Evolutionary conservation across 2,113 vertebrate species (phyloP), one percentile per base, ranked within the genome.

Genomic region (Lasiurus cinereus): DNA sequence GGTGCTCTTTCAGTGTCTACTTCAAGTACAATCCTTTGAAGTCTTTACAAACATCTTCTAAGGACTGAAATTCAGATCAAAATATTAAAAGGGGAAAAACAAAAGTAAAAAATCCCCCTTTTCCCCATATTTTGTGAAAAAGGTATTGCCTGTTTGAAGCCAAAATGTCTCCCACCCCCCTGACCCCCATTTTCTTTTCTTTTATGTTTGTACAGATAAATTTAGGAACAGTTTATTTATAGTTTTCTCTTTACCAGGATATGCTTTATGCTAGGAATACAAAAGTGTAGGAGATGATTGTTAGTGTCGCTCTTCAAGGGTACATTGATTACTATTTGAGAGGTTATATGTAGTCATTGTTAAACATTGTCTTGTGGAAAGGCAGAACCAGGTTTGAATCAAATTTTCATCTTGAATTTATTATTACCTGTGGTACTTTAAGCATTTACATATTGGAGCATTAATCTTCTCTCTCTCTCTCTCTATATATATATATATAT

Each of bases 1-100:
- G 43, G 8, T 72, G 66, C 29, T 86, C 16, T 50, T 96, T 86
- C 39, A 83, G 12, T 33, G 21, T 96, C 54, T 83, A 31, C 66
- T 94, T 89, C 39, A 91, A 94, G 50, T 33, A 66, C 0, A 93
- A 4, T 50, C n/a, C 50, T 97, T 97, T 96, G 90, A 97, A 94
- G 72, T 95, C 39, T 93, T 94, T 79, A 46, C 2, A 76, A 69
- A 6, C 5, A 8, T 5, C 21, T 91, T 97, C 46, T 16, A 78
- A 89, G 64, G 52, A 96, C 12, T 95, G 96, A 96, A 77, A 90
- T 96, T 95, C 66, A 90, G 62, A 88, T 91, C 69, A 96, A 96
- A 97, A 96, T 89, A 95, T 95, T 91, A 96, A 96, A 96, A 94
- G 76, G 6, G n/a, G 73, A 89, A 91, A 59, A 93, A 56, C 69